Percentiles rank a stretch among this genome's conserved stretches.
Evolutionary conservation across 1,140 invertebrate species (phyloP).

Genomic region (Drosophila sturtevanti): DNA sequence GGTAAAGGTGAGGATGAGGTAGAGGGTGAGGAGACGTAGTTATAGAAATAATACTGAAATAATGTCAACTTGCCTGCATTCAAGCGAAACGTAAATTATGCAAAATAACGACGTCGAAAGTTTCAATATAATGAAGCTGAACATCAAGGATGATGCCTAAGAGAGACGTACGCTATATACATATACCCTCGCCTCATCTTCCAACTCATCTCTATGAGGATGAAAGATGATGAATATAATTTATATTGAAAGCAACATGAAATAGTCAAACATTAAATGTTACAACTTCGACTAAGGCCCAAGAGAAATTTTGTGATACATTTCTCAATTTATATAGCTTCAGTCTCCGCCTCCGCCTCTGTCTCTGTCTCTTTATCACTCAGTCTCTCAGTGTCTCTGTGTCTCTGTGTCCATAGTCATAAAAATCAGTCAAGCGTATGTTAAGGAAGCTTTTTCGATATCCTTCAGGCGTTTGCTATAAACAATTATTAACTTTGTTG

Average conservation of each 20-base stretch:
- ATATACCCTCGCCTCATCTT: too few relatives aligned
- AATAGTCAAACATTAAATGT: slow-evolving; percentile 8
- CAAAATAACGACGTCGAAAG: slow-evolving; percentile 62
- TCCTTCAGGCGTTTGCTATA: slow-evolving; percentile 52
- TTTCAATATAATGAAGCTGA: slow-evolving; percentile 59
- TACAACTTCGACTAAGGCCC: background rate
- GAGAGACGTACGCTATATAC: background rate
- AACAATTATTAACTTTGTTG: slow-evolving; percentile 76
- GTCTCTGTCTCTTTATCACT: background rate
- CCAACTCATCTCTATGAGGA: too few relatives aligned
- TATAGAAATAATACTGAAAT: slow-evolving; percentile 46
- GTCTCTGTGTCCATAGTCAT: slow-evolving; percentile 3
- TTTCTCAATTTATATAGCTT: slow-evolving; percentile 5
- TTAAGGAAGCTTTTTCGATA: slow-evolving; percentile 28
- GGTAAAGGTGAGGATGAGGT: too few relatives aligned
- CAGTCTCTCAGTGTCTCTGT: background rate
- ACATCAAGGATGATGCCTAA: background rate
- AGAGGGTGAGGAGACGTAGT: slow-evolving; percentile 25
- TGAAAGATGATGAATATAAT: slow-evolving; percentile 17
- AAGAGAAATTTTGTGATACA: background rate
- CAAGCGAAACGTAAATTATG: slow-evolving; percentile 59
- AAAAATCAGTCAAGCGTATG: slow-evolving; percentile 33
- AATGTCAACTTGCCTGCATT: slow-evolving; percentile 39
- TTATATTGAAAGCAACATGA: slow-evolving; percentile 25
- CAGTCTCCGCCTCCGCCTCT: background rate